Conservation (phyloP, 1,140 invertebrate species). For the Drosophila repleta region DNA sequence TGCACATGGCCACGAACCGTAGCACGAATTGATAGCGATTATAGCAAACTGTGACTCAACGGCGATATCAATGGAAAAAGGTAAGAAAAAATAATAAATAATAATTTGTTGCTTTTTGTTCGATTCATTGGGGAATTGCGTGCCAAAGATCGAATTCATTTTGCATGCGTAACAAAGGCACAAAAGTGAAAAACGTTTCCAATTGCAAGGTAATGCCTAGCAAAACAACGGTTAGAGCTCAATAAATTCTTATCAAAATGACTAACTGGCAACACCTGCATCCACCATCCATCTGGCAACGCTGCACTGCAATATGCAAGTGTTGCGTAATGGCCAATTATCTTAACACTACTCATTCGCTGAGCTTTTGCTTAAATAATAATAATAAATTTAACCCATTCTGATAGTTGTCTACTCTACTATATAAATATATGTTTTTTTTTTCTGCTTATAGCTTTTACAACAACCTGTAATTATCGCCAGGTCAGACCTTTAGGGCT, state of each 20-base stretch:
- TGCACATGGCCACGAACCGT: conserved; percentile 34
- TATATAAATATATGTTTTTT: neutral
- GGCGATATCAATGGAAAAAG: conserved; percentile 48
- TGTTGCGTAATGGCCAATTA: neutral
- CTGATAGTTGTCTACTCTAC: too few species aligned
- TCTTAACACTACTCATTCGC: neutral
- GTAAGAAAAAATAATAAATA: conserved; percentile 4
- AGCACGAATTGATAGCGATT: conserved; percentile 5
- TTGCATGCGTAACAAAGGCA: conserved; percentile 54
- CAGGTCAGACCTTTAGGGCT: conserved; percentile 5
- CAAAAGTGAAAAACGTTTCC: conserved; percentile 26
- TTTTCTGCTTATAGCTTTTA: neutral
- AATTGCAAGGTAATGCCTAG: conserved; percentile 41
- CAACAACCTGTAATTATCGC: neutral
- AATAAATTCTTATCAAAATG: too few species aligned
- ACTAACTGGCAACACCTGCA: too few species aligned
- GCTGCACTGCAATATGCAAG: neutral
- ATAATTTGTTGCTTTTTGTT: conserved; percentile 29
- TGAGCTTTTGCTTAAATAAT: neutral
- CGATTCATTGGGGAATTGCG: conserved; percentile 51
- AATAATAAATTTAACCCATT: neutral
- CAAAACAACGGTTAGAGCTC: conserved; percentile 6
- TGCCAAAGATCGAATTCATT: conserved; percentile 71
- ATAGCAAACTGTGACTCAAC: conserved; percentile 52
- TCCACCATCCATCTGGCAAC: neutral